Evolutionary conservation across 2,113 vertebrate genomes (phyloP), one percentile per base, ranked within the genome.

Genomic region (Pygoscelis adeliae): DNA sequence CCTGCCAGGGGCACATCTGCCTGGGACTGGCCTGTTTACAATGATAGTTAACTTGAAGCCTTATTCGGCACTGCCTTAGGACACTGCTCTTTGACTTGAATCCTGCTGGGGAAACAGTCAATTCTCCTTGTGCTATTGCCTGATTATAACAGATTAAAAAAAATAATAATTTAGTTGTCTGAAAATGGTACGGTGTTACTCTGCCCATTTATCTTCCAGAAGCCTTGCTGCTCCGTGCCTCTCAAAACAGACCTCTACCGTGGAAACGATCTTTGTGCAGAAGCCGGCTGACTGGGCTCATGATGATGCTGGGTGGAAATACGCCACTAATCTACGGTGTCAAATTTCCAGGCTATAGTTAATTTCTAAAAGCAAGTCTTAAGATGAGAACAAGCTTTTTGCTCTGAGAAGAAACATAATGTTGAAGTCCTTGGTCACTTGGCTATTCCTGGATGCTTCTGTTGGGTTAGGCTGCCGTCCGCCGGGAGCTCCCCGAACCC

Each of bases 11-110:
- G n/a, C 3, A 0, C n/a, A 3, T 25, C 77, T 67, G 4, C 46
- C 40, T n/a, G 61, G 56, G 29, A 18, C 36, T 17, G 20, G 20
- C 7, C 0, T 9, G 2, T 20, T 15, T 81, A 23, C 3, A 2
- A 6, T 6, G 23, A 19, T 4, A 8, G 22, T 34, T 69, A 47
- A 25, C 19, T 22, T 1, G 2, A 47, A 59, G 42, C 32, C 30
- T 61, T 30, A 1, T 11, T 18, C 0, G 1, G 17, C 9, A 11
- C 40, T 38, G 4, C 40, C 25, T 49, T 53, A 36, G 72, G 25
- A 84, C 87, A 38, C 36, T 52, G 50, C 81, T 42, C 22, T 62
- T 78, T 58, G 50, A 25, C 34, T 56, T 8, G 1, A 72, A 49
- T 25, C 32, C 17, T 55, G 36, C 81, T 61, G 53, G 47, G 55